Base-by-base conservation (phyloP, 2,888 invertebrate species). In the Mellilla xanthometata region DNA sequence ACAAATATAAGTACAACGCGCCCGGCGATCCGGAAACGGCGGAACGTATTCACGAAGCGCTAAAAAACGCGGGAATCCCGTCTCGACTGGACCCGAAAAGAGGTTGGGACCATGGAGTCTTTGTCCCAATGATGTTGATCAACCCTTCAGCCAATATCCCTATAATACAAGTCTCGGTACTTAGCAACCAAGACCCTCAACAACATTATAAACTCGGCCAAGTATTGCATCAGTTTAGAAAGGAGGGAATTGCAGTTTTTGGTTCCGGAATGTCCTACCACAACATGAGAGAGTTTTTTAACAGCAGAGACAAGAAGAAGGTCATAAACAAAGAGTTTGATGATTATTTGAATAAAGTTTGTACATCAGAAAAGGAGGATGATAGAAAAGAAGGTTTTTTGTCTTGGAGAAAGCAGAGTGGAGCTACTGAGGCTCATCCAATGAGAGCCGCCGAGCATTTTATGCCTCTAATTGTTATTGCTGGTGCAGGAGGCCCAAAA, bases 51-150 rank as follows among this genome's bases (percentile, higher is more conserved):
- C 76, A 85, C 11, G 59, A 72, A 19, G 60, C 64, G 1, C 44
- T 89, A 4, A 76, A 78, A 55, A 69, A 69, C 7, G 72, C 67
- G 4, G 86, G 87, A 12, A 79, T 87, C 22, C 68, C 73, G 7
- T 79, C 85, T 0, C 81, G 75, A 57, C 56, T 88, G 23, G 86
- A 89, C 43, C 52, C 75, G 0, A 68, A 80, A 58, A 68, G 88
- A 68, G 88, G 89, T 57, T 89, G 89, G 89, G 88, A 89, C 58
- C 88, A 89, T 60, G 89, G 89, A 58, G 89, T 89, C 8, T 89
- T 89, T 49, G 88, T 89, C 12, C 89, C 89, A 0, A 89, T 89
- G 89, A 80, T 88, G 73, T 58, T 89, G 0, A 87, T 89, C 1
- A 83, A 85, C 30, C 87, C 88, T 3, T 52, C 70, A 3, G 89